Evolutionary conservation across 2,888 invertebrate genomes (phyloP).

Genomic region (Drosophila falleni): DNA sequence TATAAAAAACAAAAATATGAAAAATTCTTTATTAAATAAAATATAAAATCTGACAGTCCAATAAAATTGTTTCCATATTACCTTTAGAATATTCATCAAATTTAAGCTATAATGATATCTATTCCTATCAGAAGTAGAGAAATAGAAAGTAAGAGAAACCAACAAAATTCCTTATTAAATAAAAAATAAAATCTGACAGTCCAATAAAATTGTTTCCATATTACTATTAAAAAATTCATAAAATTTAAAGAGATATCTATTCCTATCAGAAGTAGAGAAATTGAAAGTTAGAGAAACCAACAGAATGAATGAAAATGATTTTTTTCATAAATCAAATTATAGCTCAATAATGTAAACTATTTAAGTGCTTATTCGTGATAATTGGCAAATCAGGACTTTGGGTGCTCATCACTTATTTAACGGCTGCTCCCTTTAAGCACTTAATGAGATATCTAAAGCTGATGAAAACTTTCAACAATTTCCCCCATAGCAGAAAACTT

Average conservation of each 20-base stretch:
- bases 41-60: too few species aligned
- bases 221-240: too few species aligned
- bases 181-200: too few species aligned
- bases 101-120: too few species aligned
- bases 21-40: too few species aligned
- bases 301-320: background rate
- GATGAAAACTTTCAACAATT: slow-evolving; percentile 57
- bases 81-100: too few species aligned
- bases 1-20: too few species aligned
- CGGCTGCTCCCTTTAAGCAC: slow-evolving; percentile 30
- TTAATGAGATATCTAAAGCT: slow-evolving; percentile 50
- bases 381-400: slow-evolving; percentile 43
- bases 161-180: background rate
- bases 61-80: too few species aligned
- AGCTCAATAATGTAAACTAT: slow-evolving; percentile 10
- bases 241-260: too few species aligned
- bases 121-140: background rate
- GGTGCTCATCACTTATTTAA: slow-evolving; percentile 41
- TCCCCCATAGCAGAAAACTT: slow-evolving; percentile 57
- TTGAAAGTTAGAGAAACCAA: background rate
- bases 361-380: slow-evolving; percentile 35
- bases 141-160: background rate
- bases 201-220: too few species aligned
- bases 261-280: background rate
- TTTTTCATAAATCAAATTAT: slow-evolving; percentile 2